These are phyloP conservation scores for Cheumatopsyche charites DNA, from an alignment of 1,140 invertebrate genomes.

Conservation along the genomic window DNA sequence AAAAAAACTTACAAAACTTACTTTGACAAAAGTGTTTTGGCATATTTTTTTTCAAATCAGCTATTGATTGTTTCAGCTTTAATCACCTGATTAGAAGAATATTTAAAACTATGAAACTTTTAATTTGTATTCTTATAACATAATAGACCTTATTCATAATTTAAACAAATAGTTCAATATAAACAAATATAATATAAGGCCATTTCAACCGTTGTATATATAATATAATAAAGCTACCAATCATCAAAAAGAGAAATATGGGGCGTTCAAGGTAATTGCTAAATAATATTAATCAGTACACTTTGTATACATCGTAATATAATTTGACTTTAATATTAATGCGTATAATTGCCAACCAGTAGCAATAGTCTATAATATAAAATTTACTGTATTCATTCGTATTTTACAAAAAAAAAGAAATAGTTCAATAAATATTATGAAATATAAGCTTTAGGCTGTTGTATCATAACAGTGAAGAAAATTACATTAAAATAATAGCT, in stretches of 20 bases:
- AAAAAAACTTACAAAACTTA: no score
- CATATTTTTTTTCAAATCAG: no score
- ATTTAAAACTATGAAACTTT: no score
- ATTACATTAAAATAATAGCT: no score
- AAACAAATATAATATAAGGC: constrained; percentile 34
- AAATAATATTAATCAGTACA: constrained; percentile 38
- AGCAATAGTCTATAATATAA: constrained; percentile 28
- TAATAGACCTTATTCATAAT: no score
- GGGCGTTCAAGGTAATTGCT: constrained; percentile 7
- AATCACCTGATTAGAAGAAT: no score
- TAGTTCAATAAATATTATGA: neutral
- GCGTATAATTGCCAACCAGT: constrained; percentile 30
- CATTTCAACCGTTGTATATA: constrained; percentile 37
- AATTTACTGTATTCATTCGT: neutral
- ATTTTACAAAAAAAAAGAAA: no score
- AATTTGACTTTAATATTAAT: constrained; percentile 35
- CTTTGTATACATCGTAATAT: constrained; percentile 33
- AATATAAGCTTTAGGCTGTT: constrained; percentile 17
- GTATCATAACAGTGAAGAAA: neutral
- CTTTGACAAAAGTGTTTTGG: no score
- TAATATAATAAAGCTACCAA: constrained; percentile 40
- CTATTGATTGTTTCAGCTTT: no score
- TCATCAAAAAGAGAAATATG: constrained; percentile 30
- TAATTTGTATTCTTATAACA: no score
- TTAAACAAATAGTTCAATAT: constrained; percentile 17